These are phyloP conservation scores for Albula glossodonta DNA, from an alignment of 2,113 vertebrate genomes.

Conservation along the genomic window DNA sequence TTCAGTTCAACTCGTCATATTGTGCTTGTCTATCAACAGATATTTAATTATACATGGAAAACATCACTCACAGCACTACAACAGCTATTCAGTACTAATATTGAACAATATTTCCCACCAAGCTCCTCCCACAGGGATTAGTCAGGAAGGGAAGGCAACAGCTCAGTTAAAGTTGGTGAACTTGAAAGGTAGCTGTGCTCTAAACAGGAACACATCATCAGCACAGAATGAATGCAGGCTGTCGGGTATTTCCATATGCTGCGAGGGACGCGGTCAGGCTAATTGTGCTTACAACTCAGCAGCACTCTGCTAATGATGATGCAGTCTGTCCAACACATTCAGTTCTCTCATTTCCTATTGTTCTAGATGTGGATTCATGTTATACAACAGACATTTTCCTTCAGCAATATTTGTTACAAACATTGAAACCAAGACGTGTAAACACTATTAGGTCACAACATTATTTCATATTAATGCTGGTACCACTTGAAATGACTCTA, in stretches of 20 bases:
- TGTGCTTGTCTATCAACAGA: background rate
- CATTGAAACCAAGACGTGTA: background rate
- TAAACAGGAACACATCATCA: background rate
- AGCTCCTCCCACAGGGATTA: background rate
- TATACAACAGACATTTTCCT: background rate
- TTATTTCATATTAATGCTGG: background rate
- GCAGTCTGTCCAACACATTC: too few relatives aligned
- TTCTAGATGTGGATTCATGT: background rate
- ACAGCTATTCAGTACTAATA: background rate
- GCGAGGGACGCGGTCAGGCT: background rate
- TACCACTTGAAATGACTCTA: background rate
- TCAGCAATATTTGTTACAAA: background rate
- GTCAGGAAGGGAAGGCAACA: background rate
- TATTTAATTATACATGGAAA: background rate
- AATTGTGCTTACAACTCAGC: background rate
- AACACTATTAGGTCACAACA: background rate
- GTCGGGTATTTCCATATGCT: background rate
- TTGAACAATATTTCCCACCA: background rate
- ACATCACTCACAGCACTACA: background rate
- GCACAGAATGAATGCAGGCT: background rate
- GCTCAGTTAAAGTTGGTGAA: background rate
- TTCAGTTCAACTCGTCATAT: background rate
- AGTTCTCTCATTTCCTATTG: too few relatives aligned
- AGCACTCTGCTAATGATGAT: background rate
- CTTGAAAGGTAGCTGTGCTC: background rate